These are phyloP conservation scores for Tylochromis polylepis DNA, from an alignment of 2,113 vertebrate genomes.

Conservation along the genomic window DNA sequence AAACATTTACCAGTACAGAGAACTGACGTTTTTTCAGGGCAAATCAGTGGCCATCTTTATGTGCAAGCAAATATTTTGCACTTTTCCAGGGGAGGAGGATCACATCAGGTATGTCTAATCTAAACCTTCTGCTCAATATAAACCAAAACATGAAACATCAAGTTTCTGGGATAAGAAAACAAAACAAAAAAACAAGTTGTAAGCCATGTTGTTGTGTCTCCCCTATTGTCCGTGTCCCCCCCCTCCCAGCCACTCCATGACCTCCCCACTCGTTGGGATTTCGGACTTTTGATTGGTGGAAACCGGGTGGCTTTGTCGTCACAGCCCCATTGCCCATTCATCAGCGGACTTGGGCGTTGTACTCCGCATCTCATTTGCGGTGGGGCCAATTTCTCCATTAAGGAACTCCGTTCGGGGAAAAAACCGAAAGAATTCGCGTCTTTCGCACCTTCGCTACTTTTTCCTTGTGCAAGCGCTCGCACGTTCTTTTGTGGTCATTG, in stretches of 20 bases:
- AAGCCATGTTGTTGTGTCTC: conserved; percentile 63
- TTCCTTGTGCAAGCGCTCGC: conserved; percentile 72
- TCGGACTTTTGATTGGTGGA: conserved; percentile 83
- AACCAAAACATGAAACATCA: background rate
- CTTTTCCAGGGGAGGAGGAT: background rate
- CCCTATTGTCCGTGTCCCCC: conserved; percentile 57
- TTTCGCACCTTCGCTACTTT: conserved; percentile 40
- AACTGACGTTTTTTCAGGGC: background rate
- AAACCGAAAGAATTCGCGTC: conserved; percentile 45
- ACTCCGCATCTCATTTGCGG: conserved; percentile 99
- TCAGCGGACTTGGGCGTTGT: conserved; percentile 98
- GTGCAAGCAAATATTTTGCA: background rate
- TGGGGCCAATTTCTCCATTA: conserved; percentile 97
- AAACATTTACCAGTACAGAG: background rate
- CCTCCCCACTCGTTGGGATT: conserved; percentile 55
- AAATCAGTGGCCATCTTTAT: background rate
- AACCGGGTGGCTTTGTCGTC: conserved; percentile 78
- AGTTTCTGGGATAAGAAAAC: background rate
- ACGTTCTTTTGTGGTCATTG: conserved; percentile 49
- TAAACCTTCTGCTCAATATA: background rate
- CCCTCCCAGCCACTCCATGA: conserved; percentile 20
- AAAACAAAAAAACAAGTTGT: conserved; percentile 26
- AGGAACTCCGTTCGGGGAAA: conserved; percentile 72
- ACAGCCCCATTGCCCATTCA: conserved; percentile 89
- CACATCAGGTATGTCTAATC: background rate